Evolutionary conservation across 2,113 vertebrate species (phyloP), one percentile per base, ranked within the genome.

Genomic region (Lonchura striata): DNA sequence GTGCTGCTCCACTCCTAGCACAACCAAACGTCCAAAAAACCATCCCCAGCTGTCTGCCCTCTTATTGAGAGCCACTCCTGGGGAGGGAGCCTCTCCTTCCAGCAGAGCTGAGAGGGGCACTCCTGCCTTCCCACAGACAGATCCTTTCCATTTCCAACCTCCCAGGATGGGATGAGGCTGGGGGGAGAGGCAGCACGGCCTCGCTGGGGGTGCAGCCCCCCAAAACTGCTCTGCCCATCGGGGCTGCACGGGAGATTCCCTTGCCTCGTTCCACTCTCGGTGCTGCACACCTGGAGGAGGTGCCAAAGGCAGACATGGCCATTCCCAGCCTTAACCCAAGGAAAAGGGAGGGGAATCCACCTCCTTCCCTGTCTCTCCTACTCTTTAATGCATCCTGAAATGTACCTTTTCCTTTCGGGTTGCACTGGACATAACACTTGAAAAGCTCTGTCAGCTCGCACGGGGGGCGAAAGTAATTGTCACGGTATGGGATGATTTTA

Each of bases 361-460:
- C 71, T 94, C 59, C 71, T 90, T 76, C 50, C 57, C 64, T 7
- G 11, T 15, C 50, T 68, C 75, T 86, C 1, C 1, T 44, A 31
- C 6, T 6, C 79, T 92, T 86, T 78, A 75, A 61, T 83, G 82
- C 66, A 42, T 87, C 86, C 86, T 89, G 64, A 89, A 92, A 92
- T 57, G 80, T 30, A 17, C 68, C 74, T 94, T 95, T 95, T 94
- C 86, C 66, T 94, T 95, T 92, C 35, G 52, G 37, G 84, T 79
- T 94, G 88, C 87, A n/a, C 80, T 81, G 91, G 88, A 83, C 25
- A 30, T 79, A 95, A 82, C 80, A 61, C 89, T 88, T 94, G 94
- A 89, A 96, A 95, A 96, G 93, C 92, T 90, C 93, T 96, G 92
- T 96, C 96, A 96, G 54, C 82, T 97, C 94, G 57, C 81, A 28